Base-by-base conservation (phyloP, 2,113 vertebrate genomes). In the Climacteris rufus region DNA sequence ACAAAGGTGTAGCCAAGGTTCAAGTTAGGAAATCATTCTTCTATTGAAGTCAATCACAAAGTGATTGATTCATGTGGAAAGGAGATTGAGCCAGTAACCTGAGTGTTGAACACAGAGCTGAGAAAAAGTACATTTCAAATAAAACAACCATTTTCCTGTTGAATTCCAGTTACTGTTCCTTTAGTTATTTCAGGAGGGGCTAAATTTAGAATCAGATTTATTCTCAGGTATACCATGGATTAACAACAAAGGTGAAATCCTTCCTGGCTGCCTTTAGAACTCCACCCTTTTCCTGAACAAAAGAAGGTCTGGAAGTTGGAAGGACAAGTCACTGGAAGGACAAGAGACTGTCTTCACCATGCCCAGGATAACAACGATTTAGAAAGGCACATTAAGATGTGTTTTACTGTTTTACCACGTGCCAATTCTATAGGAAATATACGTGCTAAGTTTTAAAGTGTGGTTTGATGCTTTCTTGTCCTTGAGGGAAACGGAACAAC, bases 201-300 rank as follows among this genome's bases (percentile, higher is more conserved):
- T 96, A 85, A 92, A 94, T 37, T 94, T 64, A 93, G 79, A 84
- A 88, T 94, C 49, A 89, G 81, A 91, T 91, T 90, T 97, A 89
- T 96, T 96, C 85, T 57, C 96, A 94, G 78, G 56, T 49, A 90
- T 91, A 88, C 90, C 5, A 37, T 83, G 86, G 94, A 87, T 94
- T 91, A 97, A 95, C 53, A 42, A 75, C 76, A 68, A 35, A 53
- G 77, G 50, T 68, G 69, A 96, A 94, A 87, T 80, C 82, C 53
- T 90, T 52, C 17, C 82, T 94, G 39, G 24, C 44, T 81, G 42
- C 45, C 24, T 40, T 85, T 72, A 68, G 44, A 80, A 42, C 39
- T 14, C 30, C 78, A 70, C 13, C 39, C 24, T 90, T 82, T 47
- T 45, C 61, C 61, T 80, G 84, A 83, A 47, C 25, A 75, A 54